Conservation (phyloP, 2,113 vertebrate species). For the Enhydra lutris region DNA sequence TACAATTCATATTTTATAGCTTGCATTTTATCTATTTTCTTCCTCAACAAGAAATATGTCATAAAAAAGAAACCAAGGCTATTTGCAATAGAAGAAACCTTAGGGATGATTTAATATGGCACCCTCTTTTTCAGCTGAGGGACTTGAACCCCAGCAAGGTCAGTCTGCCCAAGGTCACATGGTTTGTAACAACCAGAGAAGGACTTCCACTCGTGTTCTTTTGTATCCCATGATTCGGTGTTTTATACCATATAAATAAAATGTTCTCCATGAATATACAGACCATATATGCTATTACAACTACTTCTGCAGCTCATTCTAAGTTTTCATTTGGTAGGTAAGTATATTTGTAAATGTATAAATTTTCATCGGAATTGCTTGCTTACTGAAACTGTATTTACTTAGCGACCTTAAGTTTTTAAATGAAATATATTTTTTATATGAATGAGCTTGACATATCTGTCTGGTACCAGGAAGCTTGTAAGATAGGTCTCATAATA, state of each 20-base stretch:
- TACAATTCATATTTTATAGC: not conserved
- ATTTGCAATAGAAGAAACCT: not conserved
- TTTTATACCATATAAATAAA: not conserved
- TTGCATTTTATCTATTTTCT: not conserved
- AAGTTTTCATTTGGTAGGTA: not conserved
- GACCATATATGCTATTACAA: not conserved
- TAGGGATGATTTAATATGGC: not conserved
- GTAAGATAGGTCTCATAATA: not conserved
- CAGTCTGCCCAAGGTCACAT: not conserved
- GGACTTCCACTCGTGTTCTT: not conserved
- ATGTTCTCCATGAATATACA: not conserved
- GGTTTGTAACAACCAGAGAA: not conserved
- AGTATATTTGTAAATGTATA: not conserved
- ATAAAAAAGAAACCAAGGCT: not conserved
- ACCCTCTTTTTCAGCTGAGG: not conserved
- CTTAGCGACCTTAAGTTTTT: not conserved
- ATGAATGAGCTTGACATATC: not conserved
- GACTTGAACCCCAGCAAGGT: not conserved
- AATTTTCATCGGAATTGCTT: constrained; percentile 1
- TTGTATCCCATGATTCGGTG: not conserved
- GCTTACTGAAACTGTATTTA: not conserved
- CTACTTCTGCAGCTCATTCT: not conserved
- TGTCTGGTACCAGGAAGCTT: not conserved
- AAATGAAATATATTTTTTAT: not conserved
- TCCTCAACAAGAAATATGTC: constrained; percentile 11